Evolutionary conservation across 2,113 vertebrate genomes (phyloP).

Genomic region (Dendrocopos noguchii): DNA sequence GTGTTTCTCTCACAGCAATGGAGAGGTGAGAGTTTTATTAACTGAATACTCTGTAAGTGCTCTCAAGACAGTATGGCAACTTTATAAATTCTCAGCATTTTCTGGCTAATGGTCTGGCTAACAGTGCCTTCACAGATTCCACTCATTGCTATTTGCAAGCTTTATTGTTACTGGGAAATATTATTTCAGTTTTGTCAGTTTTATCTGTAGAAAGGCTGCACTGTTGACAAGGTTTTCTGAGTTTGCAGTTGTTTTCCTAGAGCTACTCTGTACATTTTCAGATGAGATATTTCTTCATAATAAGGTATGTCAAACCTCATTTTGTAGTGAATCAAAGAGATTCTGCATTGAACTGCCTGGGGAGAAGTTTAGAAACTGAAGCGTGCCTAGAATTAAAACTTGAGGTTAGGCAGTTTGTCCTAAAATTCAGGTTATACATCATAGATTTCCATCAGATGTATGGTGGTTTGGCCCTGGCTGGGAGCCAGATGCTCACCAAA

Average conservation of each 20-base stretch:
- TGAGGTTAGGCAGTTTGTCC: constrained; percentile 20
- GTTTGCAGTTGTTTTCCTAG: constrained; percentile 31
- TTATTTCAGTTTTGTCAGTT: neutral
- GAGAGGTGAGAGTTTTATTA: neutral
- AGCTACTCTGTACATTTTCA: constrained; percentile 30
- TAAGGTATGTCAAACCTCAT: constrained; percentile 51
- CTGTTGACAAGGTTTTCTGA: constrained; percentile 3
- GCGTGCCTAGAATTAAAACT: constrained; percentile 29
- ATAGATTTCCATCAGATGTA: neutral
- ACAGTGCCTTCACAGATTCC: neutral
- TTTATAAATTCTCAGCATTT: neutral
- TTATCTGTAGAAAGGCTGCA: neutral
- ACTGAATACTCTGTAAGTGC: neutral
- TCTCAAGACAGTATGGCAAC: neutral
- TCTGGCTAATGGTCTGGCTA: neutral
- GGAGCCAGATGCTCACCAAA: too few species aligned
- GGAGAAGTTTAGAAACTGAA: constrained; percentile 41
- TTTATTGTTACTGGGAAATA: neutral
- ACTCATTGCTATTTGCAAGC: neutral
- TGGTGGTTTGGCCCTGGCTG: too few species aligned
- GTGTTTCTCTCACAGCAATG: neutral
- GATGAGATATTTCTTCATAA: constrained; percentile 48
- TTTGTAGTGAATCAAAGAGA: constrained; percentile 49
- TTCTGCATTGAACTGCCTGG: neutral
- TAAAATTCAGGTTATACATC: constrained; percentile 13